Conservation (phyloP, 1,140 invertebrate genomes). For the Dreissena rostriformis region DNA sequence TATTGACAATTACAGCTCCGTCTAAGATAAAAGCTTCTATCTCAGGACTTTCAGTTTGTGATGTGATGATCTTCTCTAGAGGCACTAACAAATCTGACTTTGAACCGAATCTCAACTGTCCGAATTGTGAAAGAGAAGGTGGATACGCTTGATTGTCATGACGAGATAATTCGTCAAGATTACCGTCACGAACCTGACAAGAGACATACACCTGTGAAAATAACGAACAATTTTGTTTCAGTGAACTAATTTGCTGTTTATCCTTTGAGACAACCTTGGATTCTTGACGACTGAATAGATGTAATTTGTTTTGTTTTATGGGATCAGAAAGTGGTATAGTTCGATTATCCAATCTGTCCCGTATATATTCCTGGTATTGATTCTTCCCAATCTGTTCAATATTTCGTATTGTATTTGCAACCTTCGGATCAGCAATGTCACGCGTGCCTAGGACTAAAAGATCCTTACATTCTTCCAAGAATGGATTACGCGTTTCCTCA, state of each 20-base stretch:
- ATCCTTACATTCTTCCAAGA: constrained; percentile 52
- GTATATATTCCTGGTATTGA: constrained; percentile 25
- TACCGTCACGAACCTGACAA: constrained; percentile 57
- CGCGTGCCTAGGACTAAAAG: constrained; percentile 39
- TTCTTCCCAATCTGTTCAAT: constrained; percentile 18
- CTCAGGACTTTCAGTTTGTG: background rate
- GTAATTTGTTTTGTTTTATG: constrained; percentile 50
- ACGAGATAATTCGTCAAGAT: constrained; percentile 63
- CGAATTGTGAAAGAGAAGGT: constrained; percentile 22
- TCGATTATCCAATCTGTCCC: background rate
- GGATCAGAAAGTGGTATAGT: background rate
- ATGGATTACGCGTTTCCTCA: constrained; percentile 58
- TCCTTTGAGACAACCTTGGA: background rate
- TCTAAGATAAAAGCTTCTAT: constrained; percentile 2
- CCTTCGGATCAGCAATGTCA: constrained; percentile 26
- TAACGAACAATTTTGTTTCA: constrained; percentile 50
- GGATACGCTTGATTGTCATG: constrained; percentile 66
- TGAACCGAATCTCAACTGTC: constrained; percentile 1
- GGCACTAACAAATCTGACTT: background rate
- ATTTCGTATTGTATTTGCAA: constrained; percentile 6
- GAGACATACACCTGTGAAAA: constrained; percentile 58
- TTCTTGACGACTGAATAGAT: constrained; percentile 4
- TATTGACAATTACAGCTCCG: constrained; percentile 11
- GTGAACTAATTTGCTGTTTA: background rate
- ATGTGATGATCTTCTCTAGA: background rate